These are phyloP conservation scores for Magallana angulata DNA, from an alignment of 1,140 invertebrate genomes.

Conservation along the genomic window DNA sequence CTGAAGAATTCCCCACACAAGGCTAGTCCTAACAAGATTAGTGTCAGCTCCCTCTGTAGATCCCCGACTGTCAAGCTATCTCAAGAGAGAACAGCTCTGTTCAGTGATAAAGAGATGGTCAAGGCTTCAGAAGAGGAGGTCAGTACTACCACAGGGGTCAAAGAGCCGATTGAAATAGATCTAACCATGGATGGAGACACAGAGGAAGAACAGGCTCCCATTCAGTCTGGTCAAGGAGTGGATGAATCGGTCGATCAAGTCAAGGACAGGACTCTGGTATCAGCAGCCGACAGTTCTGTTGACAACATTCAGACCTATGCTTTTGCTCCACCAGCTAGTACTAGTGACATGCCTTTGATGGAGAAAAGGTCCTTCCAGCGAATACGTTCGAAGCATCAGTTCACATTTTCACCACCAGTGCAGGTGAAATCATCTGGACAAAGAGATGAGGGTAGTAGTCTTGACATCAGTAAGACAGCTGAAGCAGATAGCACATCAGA, in stretches of 20 bases:
- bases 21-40: constrained; percentile 18
- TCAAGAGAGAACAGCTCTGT: neutral
- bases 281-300: constrained; percentile 24
- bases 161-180: constrained; percentile 38
- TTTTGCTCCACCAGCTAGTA: constrained; percentile 19
- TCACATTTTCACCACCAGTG: constrained; percentile 42
- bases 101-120: neutral
- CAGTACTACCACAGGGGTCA: constrained; percentile 3
- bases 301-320: constrained; percentile 15
- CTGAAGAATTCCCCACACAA: neutral
- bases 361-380: constrained; percentile 28
- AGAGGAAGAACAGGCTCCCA: neutral
- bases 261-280: constrained; percentile 22
- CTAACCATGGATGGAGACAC: constrained; percentile 37
- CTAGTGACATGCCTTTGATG: neutral
- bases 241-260: constrained; percentile 4
- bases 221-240: constrained; percentile 5
- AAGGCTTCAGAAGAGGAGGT: constrained; percentile 17
- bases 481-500: constrained; percentile 19
- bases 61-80: constrained; percentile 54
- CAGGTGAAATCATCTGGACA: constrained; percentile 21
- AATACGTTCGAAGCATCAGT: constrained; percentile 19
- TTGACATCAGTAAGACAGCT: constrained; percentile 34
- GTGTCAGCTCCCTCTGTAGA: neutral
- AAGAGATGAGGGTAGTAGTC: neutral